Conservation (phyloP, 2,797 vertebrate genomes). For the Enteromius trimaculatus region DNA sequence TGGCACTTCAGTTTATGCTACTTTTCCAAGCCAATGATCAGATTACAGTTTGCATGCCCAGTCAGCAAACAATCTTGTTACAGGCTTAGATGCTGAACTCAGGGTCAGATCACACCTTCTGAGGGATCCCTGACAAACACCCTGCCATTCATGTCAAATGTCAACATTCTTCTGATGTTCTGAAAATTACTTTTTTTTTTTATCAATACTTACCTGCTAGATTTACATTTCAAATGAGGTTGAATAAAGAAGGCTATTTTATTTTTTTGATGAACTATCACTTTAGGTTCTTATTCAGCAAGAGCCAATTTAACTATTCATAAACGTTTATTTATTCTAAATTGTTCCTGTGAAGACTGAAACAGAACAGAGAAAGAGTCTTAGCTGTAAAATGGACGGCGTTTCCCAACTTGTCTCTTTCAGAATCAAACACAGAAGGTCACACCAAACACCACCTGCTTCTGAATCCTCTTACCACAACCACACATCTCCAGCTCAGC, state of each 20-base stretch:
- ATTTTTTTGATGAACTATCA: background rate
- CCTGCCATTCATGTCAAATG: background rate
- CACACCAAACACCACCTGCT: slow-evolving; percentile 48
- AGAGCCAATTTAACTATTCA: background rate
- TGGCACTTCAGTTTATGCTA: slow-evolving; percentile 39
- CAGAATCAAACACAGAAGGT: slow-evolving; percentile 32
- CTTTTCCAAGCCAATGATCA: slow-evolving; percentile 57
- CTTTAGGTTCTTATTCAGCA: background rate
- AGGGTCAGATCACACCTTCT: slow-evolving; percentile 19
- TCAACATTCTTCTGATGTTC: background rate
- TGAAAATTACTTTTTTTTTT: background rate
- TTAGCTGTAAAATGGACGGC: no score
- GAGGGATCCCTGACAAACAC: background rate
- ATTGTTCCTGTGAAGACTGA: background rate
- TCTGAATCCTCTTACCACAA: slow-evolving; percentile 39
- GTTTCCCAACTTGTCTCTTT: background rate
- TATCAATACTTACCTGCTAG: no score
- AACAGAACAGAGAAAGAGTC: background rate
- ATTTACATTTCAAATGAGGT: background rate
- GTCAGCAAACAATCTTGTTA: slow-evolving; percentile 48
- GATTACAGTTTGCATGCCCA: slow-evolving; percentile 30
- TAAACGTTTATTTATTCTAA: background rate
- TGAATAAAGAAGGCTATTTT: no score
- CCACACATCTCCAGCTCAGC: slow-evolving; percentile 22
- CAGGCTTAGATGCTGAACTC: background rate